These are phyloP conservation scores for Morone saxatilis DNA, from an alignment of 2,113 vertebrate species.

Conservation along the genomic window DNA sequence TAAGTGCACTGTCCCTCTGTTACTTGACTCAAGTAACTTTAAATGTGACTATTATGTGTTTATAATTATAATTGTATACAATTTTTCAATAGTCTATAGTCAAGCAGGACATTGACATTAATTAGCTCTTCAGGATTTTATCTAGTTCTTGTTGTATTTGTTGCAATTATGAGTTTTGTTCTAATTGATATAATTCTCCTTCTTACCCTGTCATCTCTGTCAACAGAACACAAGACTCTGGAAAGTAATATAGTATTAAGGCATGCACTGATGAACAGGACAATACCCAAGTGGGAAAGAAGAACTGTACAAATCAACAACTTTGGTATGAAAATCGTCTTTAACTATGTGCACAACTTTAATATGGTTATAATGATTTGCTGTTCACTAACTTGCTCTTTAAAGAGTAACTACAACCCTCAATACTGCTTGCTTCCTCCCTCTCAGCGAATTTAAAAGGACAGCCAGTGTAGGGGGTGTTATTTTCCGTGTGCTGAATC, in stretches of 20 bases:
- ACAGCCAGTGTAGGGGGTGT: no score
- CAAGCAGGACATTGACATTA: not conserved
- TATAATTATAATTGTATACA: not conserved
- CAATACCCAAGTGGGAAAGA: slow-evolving; percentile 69
- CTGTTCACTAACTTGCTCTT: not conserved
- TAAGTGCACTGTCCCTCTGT: not conserved
- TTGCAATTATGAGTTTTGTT: not conserved
- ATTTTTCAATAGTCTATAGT: no score
- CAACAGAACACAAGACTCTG: slow-evolving; percentile 59
- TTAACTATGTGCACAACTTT: not conserved
- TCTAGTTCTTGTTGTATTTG: not conserved
- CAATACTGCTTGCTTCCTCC: no score
- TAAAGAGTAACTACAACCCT: no score
- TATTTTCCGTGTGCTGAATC: no score
- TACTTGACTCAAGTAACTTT: not conserved
- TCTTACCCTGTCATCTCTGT: not conserved
- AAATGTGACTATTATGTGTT: not conserved
- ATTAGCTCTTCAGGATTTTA: not conserved
- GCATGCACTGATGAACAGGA: slow-evolving; percentile 62
- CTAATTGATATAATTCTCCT: not conserved
- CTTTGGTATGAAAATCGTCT: slow-evolving; percentile 67
- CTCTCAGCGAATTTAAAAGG: no score
- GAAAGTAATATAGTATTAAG: slow-evolving; percentile 65
- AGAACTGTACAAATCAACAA: slow-evolving; percentile 74
- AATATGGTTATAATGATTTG: not conserved